Evolutionary conservation across 2,888 invertebrate genomes (phyloP).

Genomic region (Heliconius sara): DNA sequence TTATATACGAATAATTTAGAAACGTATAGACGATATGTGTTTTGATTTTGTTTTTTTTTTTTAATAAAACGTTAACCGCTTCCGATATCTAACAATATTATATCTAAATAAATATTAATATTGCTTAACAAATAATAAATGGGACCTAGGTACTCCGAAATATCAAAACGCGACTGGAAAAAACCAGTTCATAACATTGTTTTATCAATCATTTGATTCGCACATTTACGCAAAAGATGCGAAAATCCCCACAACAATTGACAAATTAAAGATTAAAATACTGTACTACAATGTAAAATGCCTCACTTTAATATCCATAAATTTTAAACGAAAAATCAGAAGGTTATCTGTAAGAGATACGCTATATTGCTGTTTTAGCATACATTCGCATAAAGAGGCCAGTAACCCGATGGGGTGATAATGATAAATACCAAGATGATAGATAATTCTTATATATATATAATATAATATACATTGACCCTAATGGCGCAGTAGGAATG

Average conservation of each 20-base stretch:
- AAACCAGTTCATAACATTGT: constrained; percentile 10
- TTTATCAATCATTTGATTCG: background rate
- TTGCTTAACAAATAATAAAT: background rate
- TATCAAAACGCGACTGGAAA: background rate
- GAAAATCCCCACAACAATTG: background rate
- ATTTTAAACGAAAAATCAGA: constrained; percentile 19
- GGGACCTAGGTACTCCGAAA: background rate
- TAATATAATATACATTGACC: constrained; percentile 6
- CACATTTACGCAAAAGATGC: background rate
- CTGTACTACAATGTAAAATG: background rate
- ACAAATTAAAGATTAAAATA: background rate
- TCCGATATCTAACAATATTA: too few species aligned
- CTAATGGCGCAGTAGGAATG: background rate
- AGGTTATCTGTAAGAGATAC: constrained; percentile 32
- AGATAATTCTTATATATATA: constrained; percentile 1
- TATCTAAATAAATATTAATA: background rate
- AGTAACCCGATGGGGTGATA: constrained; percentile 34
- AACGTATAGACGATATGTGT: too few species aligned
- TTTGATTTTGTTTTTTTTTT: too few species aligned
- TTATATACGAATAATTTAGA: too few species aligned
- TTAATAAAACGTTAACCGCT: too few species aligned
- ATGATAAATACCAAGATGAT: constrained; percentile 24
- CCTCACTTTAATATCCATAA: constrained; percentile 17
- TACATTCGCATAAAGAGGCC: constrained; percentile 37
- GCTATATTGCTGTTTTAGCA: constrained; percentile 15